Evolutionary conservation across 2,888 invertebrate genomes (phyloP).

Genomic region (Oligia strigilis): DNA sequence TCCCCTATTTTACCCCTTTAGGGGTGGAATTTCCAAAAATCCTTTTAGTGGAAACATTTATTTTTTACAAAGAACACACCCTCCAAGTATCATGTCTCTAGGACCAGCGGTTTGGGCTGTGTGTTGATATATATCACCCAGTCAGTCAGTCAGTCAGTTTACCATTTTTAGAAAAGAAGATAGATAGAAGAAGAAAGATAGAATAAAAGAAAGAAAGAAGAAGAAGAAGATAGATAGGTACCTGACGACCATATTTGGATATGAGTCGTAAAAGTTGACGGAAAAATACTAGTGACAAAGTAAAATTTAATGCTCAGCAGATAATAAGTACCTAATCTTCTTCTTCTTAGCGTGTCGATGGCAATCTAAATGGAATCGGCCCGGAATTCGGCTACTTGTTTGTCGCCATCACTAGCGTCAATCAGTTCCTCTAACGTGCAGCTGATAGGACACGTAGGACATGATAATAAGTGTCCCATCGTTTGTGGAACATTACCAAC

Average conservation of each 20-base stretch:
- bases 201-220: too few species aligned
- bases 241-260: neutral
- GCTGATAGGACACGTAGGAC: neutral
- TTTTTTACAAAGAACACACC: too few species aligned
- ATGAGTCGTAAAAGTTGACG: neutral
- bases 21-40: too few species aligned
- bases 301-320: neutral
- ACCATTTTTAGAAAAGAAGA: too few species aligned
- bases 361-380: neutral
- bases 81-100: too few species aligned
- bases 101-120: too few species aligned
- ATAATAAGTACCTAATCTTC: neutral
- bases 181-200: too few species aligned
- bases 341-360: neutral
- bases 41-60: too few species aligned
- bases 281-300: neutral
- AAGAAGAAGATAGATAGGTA: neutral
- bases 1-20: too few species aligned
- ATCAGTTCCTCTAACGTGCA: neutral
- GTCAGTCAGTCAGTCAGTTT: too few species aligned
- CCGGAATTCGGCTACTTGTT: neutral
- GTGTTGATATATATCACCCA: too few species aligned
- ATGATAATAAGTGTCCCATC: neutral
- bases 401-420: neutral
- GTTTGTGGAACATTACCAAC: neutral